Base-by-base conservation (phyloP, 2,113 vertebrate genomes). In the Sula dactylatra region DNA sequence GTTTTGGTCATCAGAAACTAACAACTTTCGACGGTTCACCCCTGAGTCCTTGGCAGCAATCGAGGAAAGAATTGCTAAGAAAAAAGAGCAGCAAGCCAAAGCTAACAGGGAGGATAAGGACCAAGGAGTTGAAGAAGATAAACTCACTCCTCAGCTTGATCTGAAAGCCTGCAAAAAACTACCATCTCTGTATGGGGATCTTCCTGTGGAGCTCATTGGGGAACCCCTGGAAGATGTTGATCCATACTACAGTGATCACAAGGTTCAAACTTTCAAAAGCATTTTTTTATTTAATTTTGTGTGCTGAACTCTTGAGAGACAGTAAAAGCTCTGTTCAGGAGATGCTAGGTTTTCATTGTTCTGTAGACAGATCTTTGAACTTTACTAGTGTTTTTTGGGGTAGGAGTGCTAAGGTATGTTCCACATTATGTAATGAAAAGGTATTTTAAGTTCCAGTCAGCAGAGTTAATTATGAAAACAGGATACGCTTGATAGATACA, bases 221-320 rank as follows among this genome's bases (percentile, higher is more conserved):
- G 98, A 99, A 71, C 99, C 99, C 2, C 97, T 99, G 98, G 99
- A 99, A 89, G 99, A 99, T 82, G 96, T 99, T 21, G 99, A 99
- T 96, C 98, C 99, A 2, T 99, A 99, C 97, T 99, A 99, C 98
- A 99, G 84, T 95, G 99, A 99, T 95, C 98, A 99, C 79, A 99
- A 98, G 98, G 99, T 99, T 95, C 98, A 98, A 82, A 20, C 5
- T 62, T 90, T 49, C 6, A 16, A 64, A 84, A 78, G 0, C 16
- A 0, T 19, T 72, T 62, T 50, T 44, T 17, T 1, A 24, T 71
- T 72, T 56, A 10, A 10, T 55, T 80, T 86, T 73, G 2, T 47
- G 32, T 70, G 18, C 26, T 80, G 69, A 72, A 32, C 16, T 54
- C 61, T 20, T 76, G 86, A 58, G 61, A 32, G 40, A 38, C 10